phyloP scores from a whole-genome alignment of 2,888 invertebrate species.

The Micoletzkya japonica region DNA sequence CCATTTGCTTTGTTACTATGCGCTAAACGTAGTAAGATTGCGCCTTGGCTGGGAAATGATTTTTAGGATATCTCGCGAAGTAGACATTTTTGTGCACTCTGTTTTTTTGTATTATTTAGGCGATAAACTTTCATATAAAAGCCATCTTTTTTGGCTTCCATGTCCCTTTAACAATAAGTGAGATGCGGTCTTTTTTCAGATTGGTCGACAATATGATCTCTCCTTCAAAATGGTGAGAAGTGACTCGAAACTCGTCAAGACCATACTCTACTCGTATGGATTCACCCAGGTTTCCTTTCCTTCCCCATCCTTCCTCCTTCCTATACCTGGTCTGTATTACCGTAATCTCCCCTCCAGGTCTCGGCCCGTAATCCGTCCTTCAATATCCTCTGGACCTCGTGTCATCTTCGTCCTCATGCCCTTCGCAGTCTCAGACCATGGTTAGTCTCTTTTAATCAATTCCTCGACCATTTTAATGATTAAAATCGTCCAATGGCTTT shows the following conservation, averaged over 20 bases:
- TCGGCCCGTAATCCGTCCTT: conserved; percentile 66
- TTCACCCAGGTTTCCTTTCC: conserved; percentile 45
- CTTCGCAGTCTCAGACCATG: conserved; percentile 80
- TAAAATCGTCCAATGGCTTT: no score
- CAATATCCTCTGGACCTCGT: conserved; percentile 87
- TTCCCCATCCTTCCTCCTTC: not conserved
- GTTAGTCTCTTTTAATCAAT: conserved; percentile 27
- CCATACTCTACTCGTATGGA: conserved; percentile 57
- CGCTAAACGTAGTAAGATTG: no score
- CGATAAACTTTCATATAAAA: no score
- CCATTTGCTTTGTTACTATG: no score
- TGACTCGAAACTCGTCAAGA: conserved; percentile 66
- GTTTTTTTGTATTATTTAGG: no score
- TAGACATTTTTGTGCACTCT: no score
- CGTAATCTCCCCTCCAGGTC: not conserved
- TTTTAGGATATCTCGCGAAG: no score
- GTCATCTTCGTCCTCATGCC: conserved; percentile 86
- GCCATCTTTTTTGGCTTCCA: no score
- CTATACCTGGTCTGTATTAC: not conserved
- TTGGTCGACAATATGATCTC: conserved; percentile 47
- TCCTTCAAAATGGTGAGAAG: conserved; percentile 67
- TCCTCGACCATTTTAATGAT: no score
- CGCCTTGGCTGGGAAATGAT: no score
- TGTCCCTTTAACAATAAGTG: no score
- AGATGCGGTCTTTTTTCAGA: conserved; percentile 29